These are phyloP conservation scores for Urocitellus parryii DNA, from an alignment of 2,113 vertebrate genomes.

Conservation along the genomic window DNA sequence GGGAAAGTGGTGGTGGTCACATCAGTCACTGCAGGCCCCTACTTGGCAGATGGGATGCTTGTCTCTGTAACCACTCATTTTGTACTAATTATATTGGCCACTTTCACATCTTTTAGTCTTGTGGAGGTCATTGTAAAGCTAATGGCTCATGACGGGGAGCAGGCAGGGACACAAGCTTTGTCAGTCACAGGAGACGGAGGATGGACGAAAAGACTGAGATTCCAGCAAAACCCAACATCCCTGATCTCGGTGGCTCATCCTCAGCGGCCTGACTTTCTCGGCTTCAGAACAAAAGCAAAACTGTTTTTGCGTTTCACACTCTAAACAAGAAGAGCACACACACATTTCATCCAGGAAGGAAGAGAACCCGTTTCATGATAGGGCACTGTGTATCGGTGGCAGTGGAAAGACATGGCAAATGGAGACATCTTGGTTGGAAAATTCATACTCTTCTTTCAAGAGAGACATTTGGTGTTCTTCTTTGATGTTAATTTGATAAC, in stretches of 20 bases:
- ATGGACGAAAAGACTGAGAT: constrained; percentile 56
- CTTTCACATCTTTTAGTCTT: constrained; percentile 52
- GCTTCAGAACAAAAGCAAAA: constrained; percentile 53
- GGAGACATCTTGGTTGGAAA: background rate
- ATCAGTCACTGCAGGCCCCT: background rate
- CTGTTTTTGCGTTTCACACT: constrained; percentile 73
- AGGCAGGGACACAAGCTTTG: constrained; percentile 31
- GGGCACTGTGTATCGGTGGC: background rate
- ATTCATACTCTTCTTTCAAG: background rate
- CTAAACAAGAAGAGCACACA: constrained; percentile 79
- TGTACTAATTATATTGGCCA: background rate
- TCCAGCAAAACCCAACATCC: constrained; percentile 74
- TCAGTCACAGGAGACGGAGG: constrained; percentile 51
- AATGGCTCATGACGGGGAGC: constrained; percentile 49
- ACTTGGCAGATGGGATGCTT: background rate
- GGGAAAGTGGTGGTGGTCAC: background rate
- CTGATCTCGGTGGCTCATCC: constrained; percentile 74
- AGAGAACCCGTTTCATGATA: background rate
- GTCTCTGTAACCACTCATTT: constrained; percentile 21
- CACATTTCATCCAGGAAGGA: background rate
- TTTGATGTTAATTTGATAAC: constrained; percentile 71
- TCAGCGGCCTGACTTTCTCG: constrained; percentile 79
- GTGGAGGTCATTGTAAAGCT: constrained; percentile 47
- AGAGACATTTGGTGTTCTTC: constrained; percentile 21
- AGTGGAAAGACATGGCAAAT: constrained; percentile 64